Percentiles rank a stretch among this genome's conserved stretches.
These are phyloP conservation scores for Pentamera pediparva DNA, from an alignment of 53 echinoderm and acorn worm genomes.

Conservation along the genomic window DNA sequence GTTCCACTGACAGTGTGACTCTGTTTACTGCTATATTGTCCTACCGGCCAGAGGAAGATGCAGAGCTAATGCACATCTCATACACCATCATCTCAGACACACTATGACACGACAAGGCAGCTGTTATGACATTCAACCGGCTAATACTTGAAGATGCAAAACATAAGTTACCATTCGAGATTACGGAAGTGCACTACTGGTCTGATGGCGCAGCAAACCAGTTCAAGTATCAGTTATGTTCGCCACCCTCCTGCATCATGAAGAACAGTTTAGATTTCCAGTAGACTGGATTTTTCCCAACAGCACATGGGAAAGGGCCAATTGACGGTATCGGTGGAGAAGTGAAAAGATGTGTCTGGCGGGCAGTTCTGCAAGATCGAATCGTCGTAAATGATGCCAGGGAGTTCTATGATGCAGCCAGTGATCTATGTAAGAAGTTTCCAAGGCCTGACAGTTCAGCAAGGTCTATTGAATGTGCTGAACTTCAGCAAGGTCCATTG, in stretches of 20 bases:
- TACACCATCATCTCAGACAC: slow-evolving; percentile 13
- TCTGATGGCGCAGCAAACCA: slow-evolving; percentile 6
- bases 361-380: slow-evolving; percentile 7
- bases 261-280: neutral
- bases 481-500: no score
- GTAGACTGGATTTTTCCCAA: slow-evolving; percentile 8
- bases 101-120: slow-evolving; percentile 2
- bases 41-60: neutral
- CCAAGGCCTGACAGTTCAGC: no score
- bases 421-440: neutral
- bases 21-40: slow-evolving; percentile 11
- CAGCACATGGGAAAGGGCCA: slow-evolving; percentile 10
- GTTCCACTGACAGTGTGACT: slow-evolving; percentile 11
- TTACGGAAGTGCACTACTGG: slow-evolving; percentile 7
- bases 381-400: slow-evolving; percentile 1
- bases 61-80: slow-evolving; percentile 3
- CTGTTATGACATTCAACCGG: slow-evolving; percentile 14
- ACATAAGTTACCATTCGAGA: slow-evolving; percentile 5
- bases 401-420: slow-evolving; percentile 9
- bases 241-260: neutral
- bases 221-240: slow-evolving; percentile 18
- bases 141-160: neutral
- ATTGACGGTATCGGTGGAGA: neutral
- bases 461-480: no score
- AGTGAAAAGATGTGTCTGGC: neutral